These are phyloP conservation scores for Prietella phreatophila DNA, from an alignment of 2,113 vertebrate genomes.

Conservation along the genomic window DNA sequence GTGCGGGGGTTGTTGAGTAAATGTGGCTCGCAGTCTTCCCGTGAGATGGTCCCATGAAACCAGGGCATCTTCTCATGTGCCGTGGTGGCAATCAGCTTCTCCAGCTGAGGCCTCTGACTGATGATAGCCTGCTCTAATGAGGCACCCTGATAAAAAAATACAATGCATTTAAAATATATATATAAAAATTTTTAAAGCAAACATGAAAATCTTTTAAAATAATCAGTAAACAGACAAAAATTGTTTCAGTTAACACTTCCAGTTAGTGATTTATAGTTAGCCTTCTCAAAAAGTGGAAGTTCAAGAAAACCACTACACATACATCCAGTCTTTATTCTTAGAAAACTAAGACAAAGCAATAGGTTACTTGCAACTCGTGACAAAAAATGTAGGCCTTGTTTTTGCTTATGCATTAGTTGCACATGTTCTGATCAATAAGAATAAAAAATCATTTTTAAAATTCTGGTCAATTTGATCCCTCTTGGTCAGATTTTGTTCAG, in stretches of 20 bases:
- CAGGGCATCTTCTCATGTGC: slow-evolving; percentile 95
- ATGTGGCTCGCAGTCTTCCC: slow-evolving; percentile 82
- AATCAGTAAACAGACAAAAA: neutral
- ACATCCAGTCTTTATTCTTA: neutral
- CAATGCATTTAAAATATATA: neutral
- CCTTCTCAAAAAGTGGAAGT: neutral
- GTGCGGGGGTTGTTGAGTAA: slow-evolving; percentile 75
- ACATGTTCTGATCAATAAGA: neutral
- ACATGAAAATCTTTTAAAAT: neutral
- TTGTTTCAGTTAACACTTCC: neutral
- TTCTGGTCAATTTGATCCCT: neutral
- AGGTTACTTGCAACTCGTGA: neutral
- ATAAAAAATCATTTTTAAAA: neutral
- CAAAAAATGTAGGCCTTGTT: neutral
- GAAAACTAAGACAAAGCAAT: neutral
- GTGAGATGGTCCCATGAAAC: slow-evolving; percentile 88
- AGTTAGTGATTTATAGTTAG: neutral
- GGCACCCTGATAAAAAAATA: slow-evolving; percentile 73
- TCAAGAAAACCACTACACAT: too few relatives aligned
- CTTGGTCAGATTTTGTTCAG: too few relatives aligned
- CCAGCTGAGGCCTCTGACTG: slow-evolving; percentile 93
- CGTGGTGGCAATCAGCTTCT: slow-evolving; percentile 92
- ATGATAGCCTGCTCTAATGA: slow-evolving; percentile 95
- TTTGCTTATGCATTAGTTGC: neutral
- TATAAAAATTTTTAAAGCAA: neutral